Percentiles rank a stretch among this genome's conserved stretches.
Evolutionary conservation across 2,888 invertebrate species (phyloP).

Genomic region (Lasius fuliginosus): DNA sequence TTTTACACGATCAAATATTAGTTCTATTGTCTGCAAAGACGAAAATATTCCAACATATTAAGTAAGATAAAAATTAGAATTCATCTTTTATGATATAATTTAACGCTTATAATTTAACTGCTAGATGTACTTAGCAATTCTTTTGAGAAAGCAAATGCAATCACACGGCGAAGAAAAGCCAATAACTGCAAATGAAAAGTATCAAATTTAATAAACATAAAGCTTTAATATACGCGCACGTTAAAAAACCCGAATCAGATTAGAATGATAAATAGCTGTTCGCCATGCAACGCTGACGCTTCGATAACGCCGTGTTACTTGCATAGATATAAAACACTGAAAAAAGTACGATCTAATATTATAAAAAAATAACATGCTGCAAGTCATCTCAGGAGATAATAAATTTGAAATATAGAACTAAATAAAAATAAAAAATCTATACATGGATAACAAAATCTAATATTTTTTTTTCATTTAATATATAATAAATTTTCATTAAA

Average conservation of each 20-base stretch:
- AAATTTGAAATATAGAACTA: background rate
- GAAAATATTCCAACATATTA: conserved; percentile 13
- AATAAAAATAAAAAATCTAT: background rate
- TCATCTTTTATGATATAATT: background rate
- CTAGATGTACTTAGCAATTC: background rate
- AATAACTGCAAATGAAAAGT: conserved; percentile 27
- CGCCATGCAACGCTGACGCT: conserved; percentile 27
- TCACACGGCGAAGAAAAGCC: background rate
- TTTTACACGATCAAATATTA: conserved; percentile 18
- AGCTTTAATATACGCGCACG: conserved; percentile 40
- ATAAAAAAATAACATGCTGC: background rate
- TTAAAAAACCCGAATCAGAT: conserved; percentile 40
- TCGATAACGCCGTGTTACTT: conserved; percentile 37
- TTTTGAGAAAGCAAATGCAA: background rate
- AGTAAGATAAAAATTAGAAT: background rate
- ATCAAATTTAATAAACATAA: conserved; percentile 49
- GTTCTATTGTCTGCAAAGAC: background rate
- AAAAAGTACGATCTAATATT: background rate
- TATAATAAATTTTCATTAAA: conserved; percentile 3
- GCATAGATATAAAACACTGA: conserved; percentile 14
- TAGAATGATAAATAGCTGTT: conserved; percentile 41
- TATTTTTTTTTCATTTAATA: background rate
- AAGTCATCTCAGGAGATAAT: conserved; percentile 16
- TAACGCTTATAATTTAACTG: background rate
- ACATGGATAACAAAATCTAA: background rate